These are phyloP conservation scores for Coecobrya sp. DNA, from an alignment of 2,888 invertebrate species.

Conservation along the genomic window DNA sequence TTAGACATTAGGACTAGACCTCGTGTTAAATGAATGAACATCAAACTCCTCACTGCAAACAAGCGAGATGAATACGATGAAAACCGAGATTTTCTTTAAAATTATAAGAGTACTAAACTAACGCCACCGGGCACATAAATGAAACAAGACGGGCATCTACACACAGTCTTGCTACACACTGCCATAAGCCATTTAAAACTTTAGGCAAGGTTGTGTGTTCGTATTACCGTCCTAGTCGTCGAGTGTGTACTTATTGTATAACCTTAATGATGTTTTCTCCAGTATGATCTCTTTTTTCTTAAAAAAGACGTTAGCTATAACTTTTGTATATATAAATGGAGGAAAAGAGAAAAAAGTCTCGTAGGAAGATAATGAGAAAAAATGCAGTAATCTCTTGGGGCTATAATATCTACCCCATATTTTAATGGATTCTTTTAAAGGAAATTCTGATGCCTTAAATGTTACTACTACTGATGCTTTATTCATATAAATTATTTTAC, in stretches of 20 bases:
- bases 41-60: slow-evolving; percentile 33
- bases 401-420: slow-evolving; percentile 64
- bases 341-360: slow-evolving; percentile 29
- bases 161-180: slow-evolving; percentile 8
- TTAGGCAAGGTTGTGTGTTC: slow-evolving; percentile 6
- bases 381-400: slow-evolving; percentile 66
- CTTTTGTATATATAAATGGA: background rate
- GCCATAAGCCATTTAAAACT: slow-evolving; percentile 49
- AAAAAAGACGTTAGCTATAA: slow-evolving; percentile 41
- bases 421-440: slow-evolving; percentile 64
- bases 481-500: slow-evolving; percentile 56
- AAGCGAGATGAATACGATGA: slow-evolving; percentile 48
- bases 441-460: slow-evolving; percentile 13
- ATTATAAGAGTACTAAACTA: slow-evolving; percentile 36
- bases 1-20: slow-evolving; percentile 19
- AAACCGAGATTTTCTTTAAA: slow-evolving; percentile 57
- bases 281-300: slow-evolving; percentile 25
- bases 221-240: slow-evolving; percentile 14
- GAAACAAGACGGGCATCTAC: slow-evolving; percentile 52
- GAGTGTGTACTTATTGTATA: slow-evolving; percentile 26
- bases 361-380: slow-evolving; percentile 60
- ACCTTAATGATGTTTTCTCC: slow-evolving; percentile 37
- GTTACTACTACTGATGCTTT: slow-evolving; percentile 21
- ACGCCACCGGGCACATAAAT: slow-evolving; percentile 51
- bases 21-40: slow-evolving; percentile 48